Base-by-base conservation (phyloP, 2,113 vertebrate species). In the Caretta caretta region DNA sequence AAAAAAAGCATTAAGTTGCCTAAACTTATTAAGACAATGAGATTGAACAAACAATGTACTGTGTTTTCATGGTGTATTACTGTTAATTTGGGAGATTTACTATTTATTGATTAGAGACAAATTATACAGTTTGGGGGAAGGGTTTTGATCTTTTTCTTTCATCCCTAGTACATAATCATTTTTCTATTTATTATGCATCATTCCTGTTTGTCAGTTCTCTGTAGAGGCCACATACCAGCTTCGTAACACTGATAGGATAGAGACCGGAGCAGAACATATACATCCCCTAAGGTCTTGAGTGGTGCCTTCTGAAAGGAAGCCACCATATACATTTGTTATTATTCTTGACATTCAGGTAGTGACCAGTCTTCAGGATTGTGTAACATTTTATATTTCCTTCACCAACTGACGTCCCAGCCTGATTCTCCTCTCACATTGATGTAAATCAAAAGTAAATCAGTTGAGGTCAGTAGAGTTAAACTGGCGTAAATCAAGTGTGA, bases 401-500 rank as follows among this genome's bases (percentile, higher is more conserved):
- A 1, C 8, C 76, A 84, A 10, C 8, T 87, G 27, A 75, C 5
- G 91, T 86, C 27, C 27, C n/a, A 5, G 10, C n/a, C 0, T 86
- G 5, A 54, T 86, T 84, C 83, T 86, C 72, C 14, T 83, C 1
- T 80, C 19, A 35, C 48, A 2, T 11, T 8, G 75, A 8, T 22
- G 84, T 35, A 89, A 59, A 3, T 69, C 4, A 1, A 0, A 14
- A 76, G 38, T 42, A 76, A 76, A 46, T 24, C 72, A 17, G 24
- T 46, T 25, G 9, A 57, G 3, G 57, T 86, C 27, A 48, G 1
- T 82, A 31, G 8, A 75, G 17, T 57, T 85, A 57, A 76, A 53
- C 3, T n/a, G 54, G 17, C 65, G 11, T 20, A 76, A 3, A 8
- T 2, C 1, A 10, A 4, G 1, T 2, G 10, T 31, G 3, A 6